Evolutionary conservation across 2,797 vertebrate species (phyloP), one percentile per base, ranked within the genome.

Genomic region (Macroramphosus scolopax): DNA sequence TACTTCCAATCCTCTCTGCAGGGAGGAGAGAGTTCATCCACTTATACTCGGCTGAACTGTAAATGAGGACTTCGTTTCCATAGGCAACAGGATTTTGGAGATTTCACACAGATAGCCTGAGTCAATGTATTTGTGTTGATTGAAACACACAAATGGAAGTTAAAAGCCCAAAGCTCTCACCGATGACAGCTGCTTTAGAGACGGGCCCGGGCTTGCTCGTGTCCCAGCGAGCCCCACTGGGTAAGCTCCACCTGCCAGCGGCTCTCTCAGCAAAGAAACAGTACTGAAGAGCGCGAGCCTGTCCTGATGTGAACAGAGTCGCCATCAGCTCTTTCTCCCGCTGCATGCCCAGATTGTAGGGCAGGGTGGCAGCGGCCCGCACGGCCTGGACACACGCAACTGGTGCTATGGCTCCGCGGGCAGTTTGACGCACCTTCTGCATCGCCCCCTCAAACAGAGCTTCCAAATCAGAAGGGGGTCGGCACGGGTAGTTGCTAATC

Each of bases 221-320:
- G 77, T 91, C 89, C 93, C 94, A 96, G 7, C 87, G 85, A 0
- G 88, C 91, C 50, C 94, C 91, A 0, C 51, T 59, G 38, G 90
- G 83, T 3, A 68, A 78, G 41, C 81, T 91, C 95, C 95, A 98
- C 74, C 73, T 92, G 50, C 10, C 61, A 20, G 74, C 84, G 0
- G 50, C 74, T 68, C 89, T 92, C 83, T 98, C 91, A 0, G 93
- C 88, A 1, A 98, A 92, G 86, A 98, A 98, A 4, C 68, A 86
- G 44, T 97, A 93, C 70, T 92, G 95, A 76, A 92, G 74, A 16
- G 95, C 93, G 0, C 1, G 88, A 1, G 93, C 90, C 84, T 98
- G 95, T 5, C 85, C 90, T 0, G 94, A 95, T 3, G 2, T 42
- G 44, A 78, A 73, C 17, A 98, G 91, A 9, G 85, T 45, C 1